Evolutionary conservation across 2,888 invertebrate species (phyloP).

Genomic region (Elegia similella): DNA sequence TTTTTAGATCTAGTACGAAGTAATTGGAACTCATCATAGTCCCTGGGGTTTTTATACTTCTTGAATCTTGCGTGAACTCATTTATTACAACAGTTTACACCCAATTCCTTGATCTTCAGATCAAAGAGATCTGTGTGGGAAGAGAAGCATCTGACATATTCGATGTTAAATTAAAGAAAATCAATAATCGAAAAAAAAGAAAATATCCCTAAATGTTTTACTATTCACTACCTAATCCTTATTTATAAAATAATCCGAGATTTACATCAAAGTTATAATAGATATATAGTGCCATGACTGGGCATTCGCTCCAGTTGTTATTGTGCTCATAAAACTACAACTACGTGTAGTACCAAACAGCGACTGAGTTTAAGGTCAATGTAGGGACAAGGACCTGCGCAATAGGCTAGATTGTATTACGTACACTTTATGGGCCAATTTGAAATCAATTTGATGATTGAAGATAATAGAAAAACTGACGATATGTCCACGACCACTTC

Average conservation of each 20-base stretch:
- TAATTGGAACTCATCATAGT: too few relatives aligned
- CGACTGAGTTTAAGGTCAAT: slow-evolving; percentile 9
- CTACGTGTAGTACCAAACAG: not conserved
- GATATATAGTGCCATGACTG: too few relatives aligned
- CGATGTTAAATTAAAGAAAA: too few relatives aligned
- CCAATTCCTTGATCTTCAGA: too few relatives aligned
- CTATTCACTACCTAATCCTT: not conserved
- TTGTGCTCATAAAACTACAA: not conserved
- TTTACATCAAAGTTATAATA: not conserved
- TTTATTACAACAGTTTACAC: too few relatives aligned
- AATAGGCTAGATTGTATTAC: not conserved
- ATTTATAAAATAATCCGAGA: not conserved
- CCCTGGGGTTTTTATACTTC: too few relatives aligned
- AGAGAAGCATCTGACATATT: too few relatives aligned
- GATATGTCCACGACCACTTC: slow-evolving; percentile 10
- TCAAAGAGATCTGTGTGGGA: too few relatives aligned
- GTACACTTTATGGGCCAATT: slow-evolving; percentile 6
- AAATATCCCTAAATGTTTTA: too few relatives aligned
- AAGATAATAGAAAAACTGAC: slow-evolving; percentile 6
- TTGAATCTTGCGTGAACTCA: too few relatives aligned
- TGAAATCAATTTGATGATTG: slow-evolving; percentile 13
- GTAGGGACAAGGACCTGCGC: slow-evolving; percentile 7
- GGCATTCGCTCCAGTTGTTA: not conserved
- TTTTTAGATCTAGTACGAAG: too few relatives aligned
- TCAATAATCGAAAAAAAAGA: too few relatives aligned